Percentiles rank a stretch among this genome's conserved stretches.
These are phyloP conservation scores for rabbit (Oryctolagus cuniculus) DNA, from an alignment of 2,113 vertebrate genomes.

Conservation along the genomic window mOryCun1.1 NC_091434.1:47472001-47472500, in stretches of 20 bases:
- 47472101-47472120: background rate
- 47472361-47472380: background rate
- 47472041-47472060: background rate
- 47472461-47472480: background rate
- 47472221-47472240: background rate
- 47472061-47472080: background rate
- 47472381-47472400: constrained; percentile 13
- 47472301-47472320: background rate
- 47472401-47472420: background rate
- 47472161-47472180: background rate
- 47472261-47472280: background rate
- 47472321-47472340: background rate
- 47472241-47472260: background rate
- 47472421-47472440: background rate
- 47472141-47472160: background rate
- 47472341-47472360: background rate
- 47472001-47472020: background rate
- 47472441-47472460: background rate
- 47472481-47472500: background rate
- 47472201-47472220: background rate
- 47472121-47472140: background rate
- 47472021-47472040: background rate
- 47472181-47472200: background rate
- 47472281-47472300: background rate
- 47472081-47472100: background rate